These are phyloP conservation scores for Zeugodacus cucurbitae DNA, from an alignment of 1,140 invertebrate species.

Conservation along the genomic window DNA sequence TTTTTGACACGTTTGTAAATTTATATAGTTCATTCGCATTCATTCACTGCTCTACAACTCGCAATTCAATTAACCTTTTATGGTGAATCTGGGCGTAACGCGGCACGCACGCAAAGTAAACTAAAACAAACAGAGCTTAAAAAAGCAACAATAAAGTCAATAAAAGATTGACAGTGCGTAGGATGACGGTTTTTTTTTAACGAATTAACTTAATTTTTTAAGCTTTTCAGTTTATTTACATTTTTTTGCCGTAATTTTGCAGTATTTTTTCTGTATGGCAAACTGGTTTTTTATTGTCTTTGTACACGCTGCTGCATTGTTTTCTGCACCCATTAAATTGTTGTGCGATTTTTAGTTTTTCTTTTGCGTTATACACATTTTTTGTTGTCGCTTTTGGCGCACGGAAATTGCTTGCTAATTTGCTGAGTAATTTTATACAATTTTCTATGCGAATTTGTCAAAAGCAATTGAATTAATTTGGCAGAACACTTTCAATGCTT, in stretches of 20 bases:
- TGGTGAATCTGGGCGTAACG: slow-evolving; percentile 7
- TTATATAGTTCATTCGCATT: not conserved
- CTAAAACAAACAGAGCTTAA: not conserved
- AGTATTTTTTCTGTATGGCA: not conserved
- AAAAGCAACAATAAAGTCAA: not conserved
- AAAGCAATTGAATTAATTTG: not conserved
- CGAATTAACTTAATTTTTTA: not conserved
- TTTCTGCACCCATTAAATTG: not conserved
- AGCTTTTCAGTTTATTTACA: not conserved
- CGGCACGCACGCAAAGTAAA: slow-evolving; percentile 7
- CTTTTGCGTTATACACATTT: not conserved
- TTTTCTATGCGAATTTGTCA: slow-evolving; percentile 13
- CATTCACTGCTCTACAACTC: not conserved
- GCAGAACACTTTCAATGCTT: not conserved
- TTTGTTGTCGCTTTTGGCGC: not conserved
- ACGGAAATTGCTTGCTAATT: slow-evolving; percentile 16
- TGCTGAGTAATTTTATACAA: not conserved
- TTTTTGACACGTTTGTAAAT: not conserved
- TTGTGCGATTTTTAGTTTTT: not conserved
- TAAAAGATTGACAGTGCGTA: not conserved
- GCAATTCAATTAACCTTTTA: slow-evolving; percentile 40
- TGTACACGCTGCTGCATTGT: not conserved
- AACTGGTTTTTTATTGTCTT: not conserved
- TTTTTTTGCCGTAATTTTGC: not conserved
- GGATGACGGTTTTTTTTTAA: not conserved